Evolutionary conservation across 2,888 invertebrate species (phyloP).

Genomic region (Hemistola chrysoprasaria): DNA sequence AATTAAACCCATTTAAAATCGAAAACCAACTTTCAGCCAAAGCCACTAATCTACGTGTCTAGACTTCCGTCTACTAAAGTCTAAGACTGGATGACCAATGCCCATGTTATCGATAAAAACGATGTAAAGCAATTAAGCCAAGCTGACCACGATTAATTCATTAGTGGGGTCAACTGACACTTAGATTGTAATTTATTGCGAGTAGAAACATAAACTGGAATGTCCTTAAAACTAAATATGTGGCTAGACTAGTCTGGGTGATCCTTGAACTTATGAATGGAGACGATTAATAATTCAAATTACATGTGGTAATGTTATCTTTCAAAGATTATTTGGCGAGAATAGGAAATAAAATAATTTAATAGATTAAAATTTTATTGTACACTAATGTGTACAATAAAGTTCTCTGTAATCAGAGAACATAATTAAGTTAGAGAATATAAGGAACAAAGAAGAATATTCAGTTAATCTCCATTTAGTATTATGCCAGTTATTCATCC

Average conservation of each 20-base stretch:
- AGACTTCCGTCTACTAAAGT: too few species aligned
- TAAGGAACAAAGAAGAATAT: too few species aligned
- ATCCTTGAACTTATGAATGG: conserved; percentile 20
- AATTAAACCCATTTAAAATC: not conserved
- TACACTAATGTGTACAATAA: too few species aligned
- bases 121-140: conserved; percentile 28
- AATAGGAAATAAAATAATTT: too few species aligned
- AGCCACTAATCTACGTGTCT: conserved; percentile 3
- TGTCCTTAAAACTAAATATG: conserved; percentile 40
- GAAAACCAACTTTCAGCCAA: conserved; percentile 1
- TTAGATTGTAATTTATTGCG: conserved; percentile 11
- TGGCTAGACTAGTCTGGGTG: conserved; percentile 1
- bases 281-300: conserved; percentile 1
- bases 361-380: too few species aligned
- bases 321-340: too few species aligned
- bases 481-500: too few species aligned
- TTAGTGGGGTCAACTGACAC: conserved; percentile 11
- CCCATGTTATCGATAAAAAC: conserved; percentile 24
- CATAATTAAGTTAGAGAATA: too few species aligned
- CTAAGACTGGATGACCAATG: conserved; percentile 22
- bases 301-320: not conserved
- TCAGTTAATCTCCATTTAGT: too few species aligned
- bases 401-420: too few species aligned
- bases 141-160: conserved; percentile 28
- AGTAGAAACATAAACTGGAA: conserved; percentile 34